Evolutionary conservation across 2,113 vertebrate species (phyloP), one percentile per base, ranked within the genome.

Genomic region (Alectura lathami): DNA sequence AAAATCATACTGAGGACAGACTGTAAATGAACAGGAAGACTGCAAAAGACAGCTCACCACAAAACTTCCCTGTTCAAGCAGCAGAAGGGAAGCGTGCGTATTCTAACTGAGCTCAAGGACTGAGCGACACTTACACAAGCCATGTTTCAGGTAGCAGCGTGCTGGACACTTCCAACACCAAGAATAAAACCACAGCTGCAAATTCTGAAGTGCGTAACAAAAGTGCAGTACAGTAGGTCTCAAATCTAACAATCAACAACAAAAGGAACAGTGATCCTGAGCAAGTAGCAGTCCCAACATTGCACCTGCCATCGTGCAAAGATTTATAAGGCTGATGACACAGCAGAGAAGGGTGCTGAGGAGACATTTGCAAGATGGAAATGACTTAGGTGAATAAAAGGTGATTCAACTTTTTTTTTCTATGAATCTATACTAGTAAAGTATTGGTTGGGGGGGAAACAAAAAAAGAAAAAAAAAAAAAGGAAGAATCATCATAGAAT

Each of bases 81-180:
- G 45, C 29, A 42, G 57, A n/a, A 87, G 22, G 29, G 42, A 43
- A 43, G 34, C 0, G 0, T 13, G 8, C 3, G 6, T 10, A 42
- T 7, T 63, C 30, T 27, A 16, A n/a, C 43, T 4, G 13, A 92
- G 86, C 54, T 82, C 43, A 54, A 22, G 72, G 86, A 77, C 59
- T 32, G 29, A 2, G 10, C 0, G 1, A 76, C 0, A 2, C 62
- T 60, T 20, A 53, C 57, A 45, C 14, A 88, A 89, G 69, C 20
- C 26, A 38, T 2, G 13, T 48, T 68, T 22, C 53, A 62, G 34
- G 36, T 27, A 62, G 15, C 24, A 54, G 24, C 0, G 8, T 51
- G 60, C 69, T 68, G 36, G 47, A 42, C 73, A 26, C 74, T 75
- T 54, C 80, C 80, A 83, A n/a, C 36, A 83, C 6, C 2, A 3